Conservation (phyloP, 2,113 vertebrate genomes). For the Syngnathus floridae region DNA sequence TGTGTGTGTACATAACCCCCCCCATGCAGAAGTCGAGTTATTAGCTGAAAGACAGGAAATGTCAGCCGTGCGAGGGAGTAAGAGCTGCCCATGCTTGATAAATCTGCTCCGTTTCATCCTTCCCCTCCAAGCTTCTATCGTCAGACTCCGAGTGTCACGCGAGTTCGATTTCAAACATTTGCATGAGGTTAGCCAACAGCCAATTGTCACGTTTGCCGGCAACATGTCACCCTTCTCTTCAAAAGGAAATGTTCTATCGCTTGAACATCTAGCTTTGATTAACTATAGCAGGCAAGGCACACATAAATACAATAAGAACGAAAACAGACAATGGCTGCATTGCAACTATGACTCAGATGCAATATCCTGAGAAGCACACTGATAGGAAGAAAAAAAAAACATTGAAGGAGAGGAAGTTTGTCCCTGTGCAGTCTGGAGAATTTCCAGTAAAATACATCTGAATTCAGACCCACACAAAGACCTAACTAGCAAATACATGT, state of each 20-base stretch:
- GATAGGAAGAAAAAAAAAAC: background rate
- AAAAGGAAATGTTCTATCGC: background rate
- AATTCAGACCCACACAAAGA: background rate
- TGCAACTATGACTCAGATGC: constrained; percentile 3
- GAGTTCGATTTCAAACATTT: constrained; percentile 1
- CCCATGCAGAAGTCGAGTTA: constrained; percentile 41
- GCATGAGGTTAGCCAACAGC: background rate
- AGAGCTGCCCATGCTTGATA: constrained; percentile 46
- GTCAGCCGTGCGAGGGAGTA: constrained; percentile 49
- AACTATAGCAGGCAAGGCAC: background rate
- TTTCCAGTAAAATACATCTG: background rate
- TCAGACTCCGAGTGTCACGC: background rate
- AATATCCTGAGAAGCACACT: constrained; percentile 1
- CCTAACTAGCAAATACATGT: background rate
- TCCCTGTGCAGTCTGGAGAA: background rate
- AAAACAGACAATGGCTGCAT: background rate
- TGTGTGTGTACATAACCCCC: constrained; percentile 20
- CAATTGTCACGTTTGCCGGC: background rate
- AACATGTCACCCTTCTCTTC: background rate
- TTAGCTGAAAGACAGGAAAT: constrained; percentile 50
- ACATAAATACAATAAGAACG: background rate
- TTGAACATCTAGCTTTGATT: background rate
- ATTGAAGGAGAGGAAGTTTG: background rate
- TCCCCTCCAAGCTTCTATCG: constrained; percentile 19
- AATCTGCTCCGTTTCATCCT: constrained; percentile 37